Conservation (phyloP, 2,113 vertebrate species). For the Chloroceryle aenea region DNA sequence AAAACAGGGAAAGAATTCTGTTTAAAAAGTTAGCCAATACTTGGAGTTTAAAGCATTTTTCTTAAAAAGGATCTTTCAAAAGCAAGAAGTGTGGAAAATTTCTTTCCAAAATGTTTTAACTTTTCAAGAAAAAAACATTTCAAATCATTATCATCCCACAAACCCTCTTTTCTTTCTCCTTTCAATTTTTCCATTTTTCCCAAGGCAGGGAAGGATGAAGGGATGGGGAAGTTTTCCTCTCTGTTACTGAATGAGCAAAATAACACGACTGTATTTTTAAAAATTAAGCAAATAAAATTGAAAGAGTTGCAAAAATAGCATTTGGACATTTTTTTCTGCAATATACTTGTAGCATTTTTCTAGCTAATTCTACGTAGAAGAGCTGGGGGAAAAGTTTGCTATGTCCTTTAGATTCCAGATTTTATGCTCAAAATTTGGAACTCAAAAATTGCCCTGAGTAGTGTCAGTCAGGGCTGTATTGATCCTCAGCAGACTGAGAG, state of each 20-base stretch:
- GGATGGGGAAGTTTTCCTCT: not conserved
- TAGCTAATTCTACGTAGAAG: not conserved
- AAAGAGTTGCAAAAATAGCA: not conserved
- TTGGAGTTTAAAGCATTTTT: slow-evolving; percentile 27
- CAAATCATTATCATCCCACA: not conserved
- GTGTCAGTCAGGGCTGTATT: not conserved
- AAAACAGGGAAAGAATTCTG: slow-evolving; percentile 12
- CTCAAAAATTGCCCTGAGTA: not conserved
- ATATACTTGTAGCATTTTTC: not conserved
- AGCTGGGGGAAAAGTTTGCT: not conserved
- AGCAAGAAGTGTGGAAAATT: not conserved
- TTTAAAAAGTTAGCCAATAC: slow-evolving; percentile 9
- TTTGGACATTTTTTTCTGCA: not conserved
- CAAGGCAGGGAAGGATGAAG: not conserved
- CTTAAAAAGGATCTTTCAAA: slow-evolving; percentile 25
- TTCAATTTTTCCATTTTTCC: not conserved
- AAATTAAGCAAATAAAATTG: not conserved
- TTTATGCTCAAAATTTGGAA: not conserved
- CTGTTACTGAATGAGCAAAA: not conserved
- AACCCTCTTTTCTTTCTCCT: not conserved
- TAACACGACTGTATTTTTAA: not conserved
- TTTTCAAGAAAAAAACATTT: slow-evolving; percentile 36
- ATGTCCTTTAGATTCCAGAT: not conserved
- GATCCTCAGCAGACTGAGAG: not conserved
- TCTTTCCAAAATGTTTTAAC: not conserved